Evolutionary conservation across 2,113 vertebrate species (phyloP).

Genomic region (Tylochromis polylepis): DNA sequence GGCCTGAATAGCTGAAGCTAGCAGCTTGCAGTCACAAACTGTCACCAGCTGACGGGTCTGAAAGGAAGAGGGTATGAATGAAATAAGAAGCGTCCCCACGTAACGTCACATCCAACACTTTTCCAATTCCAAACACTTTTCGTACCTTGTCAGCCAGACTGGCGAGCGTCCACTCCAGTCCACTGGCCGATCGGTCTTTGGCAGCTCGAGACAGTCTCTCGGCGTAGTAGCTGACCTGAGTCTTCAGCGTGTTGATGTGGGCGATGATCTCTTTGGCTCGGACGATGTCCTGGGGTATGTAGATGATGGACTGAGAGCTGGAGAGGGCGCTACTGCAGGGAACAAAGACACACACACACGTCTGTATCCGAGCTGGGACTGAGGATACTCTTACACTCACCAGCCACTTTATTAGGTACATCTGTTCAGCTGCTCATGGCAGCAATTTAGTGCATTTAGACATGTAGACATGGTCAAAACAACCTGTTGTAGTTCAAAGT

Average conservation of each 20-base stretch:
- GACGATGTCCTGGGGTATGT: slow-evolving; percentile 89
- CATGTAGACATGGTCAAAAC: not conserved
- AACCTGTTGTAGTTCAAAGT: not conserved
- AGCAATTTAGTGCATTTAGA: not conserved
- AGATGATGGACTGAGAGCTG: slow-evolving; percentile 91
- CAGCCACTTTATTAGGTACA: not conserved
- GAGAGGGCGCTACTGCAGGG: slow-evolving; percentile 77
- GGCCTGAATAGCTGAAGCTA: slow-evolving; percentile 91
- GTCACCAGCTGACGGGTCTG: slow-evolving; percentile 94
- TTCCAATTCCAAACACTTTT: not conserved
- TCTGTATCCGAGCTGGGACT: not conserved
- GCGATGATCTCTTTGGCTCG: slow-evolving; percentile 96
- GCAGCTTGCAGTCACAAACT: slow-evolving; percentile 92
- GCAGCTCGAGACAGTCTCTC: slow-evolving; percentile 93
- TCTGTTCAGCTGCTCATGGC: not conserved
- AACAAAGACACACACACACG: not conserved
- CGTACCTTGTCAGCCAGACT: slow-evolving; percentile 88
- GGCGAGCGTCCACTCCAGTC: slow-evolving; percentile 90
- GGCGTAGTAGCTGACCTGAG: slow-evolving; percentile 97
- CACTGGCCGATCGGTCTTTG: slow-evolving; percentile 90
- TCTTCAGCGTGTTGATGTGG: slow-evolving; percentile 96
- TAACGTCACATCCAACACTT: too few relatives aligned
- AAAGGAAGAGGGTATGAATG: not conserved
- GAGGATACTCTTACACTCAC: not conserved
- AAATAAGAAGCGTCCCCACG: not conserved